Conservation (phyloP, 2,797 vertebrate species). For the Pangasius sanitwongsei region DNA sequence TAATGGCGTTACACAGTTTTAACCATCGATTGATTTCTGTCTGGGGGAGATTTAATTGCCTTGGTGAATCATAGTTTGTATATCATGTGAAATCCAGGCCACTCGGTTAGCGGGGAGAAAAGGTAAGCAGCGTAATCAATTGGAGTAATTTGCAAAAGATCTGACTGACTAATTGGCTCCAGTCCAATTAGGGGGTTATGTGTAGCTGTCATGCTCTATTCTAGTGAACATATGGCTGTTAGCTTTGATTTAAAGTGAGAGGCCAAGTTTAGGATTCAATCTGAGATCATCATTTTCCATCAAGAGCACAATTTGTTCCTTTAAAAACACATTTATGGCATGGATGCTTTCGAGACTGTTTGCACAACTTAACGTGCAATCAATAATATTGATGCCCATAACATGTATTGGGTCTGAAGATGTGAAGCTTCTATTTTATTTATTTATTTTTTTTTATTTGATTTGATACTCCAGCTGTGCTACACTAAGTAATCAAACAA, state of each 20-base stretch:
- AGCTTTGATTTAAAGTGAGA: neutral
- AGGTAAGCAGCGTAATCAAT: conserved; percentile 48
- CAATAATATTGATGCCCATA: conserved; percentile 19
- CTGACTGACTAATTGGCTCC: conserved; percentile 55
- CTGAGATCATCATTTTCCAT: neutral
- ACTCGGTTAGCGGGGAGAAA: conserved; percentile 31
- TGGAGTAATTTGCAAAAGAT: conserved; percentile 50
- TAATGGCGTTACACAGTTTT: conserved; percentile 53
- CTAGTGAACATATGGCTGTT: conserved; percentile 9
- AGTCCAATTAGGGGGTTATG: conserved; percentile 35
- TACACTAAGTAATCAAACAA: neutral
- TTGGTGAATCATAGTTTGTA: conserved; percentile 37
- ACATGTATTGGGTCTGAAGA: neutral
- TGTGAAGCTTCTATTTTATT: conserved; percentile 25
- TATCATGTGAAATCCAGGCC: conserved; percentile 18
- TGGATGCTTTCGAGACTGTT: neutral
- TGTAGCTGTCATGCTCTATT: conserved; percentile 30
- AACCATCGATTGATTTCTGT: conserved; percentile 51
- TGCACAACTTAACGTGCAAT: conserved; percentile 4
- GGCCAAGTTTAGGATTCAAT: neutral
- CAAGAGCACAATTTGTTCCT: neutral
- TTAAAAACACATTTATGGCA: conserved; percentile 1
- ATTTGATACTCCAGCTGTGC: neutral
- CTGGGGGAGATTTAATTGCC: conserved; percentile 54
- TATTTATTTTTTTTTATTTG: neutral